Conservation (phyloP, 1,140 invertebrate genomes). For the Trichonephila clavata region DNA sequence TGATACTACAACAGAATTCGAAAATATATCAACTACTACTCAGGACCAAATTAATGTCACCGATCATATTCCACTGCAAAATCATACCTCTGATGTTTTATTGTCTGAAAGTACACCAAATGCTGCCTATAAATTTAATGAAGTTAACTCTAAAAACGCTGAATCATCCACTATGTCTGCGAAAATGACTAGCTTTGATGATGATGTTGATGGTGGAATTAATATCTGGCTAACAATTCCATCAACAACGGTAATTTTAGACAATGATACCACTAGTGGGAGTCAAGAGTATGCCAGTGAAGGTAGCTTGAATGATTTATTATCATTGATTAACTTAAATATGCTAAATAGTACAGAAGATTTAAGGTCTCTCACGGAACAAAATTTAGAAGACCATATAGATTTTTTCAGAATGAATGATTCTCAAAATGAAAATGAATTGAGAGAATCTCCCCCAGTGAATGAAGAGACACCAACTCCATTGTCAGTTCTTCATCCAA, state of each 20-base stretch:
- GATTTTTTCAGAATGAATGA: not conserved
- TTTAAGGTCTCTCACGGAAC: not conserved
- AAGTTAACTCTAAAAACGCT: not conserved
- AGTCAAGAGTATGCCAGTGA: not conserved
- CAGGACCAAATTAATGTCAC: no score
- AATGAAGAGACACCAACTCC: not conserved
- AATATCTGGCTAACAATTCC: not conserved
- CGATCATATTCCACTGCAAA: not conserved
- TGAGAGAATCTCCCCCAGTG: not conserved
- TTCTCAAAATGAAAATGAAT: not conserved
- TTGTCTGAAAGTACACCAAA: not conserved
- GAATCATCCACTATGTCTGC: not conserved
- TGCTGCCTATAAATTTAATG: not conserved
- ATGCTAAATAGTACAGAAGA: not conserved
- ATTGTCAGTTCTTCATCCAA: not conserved
- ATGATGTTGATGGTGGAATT: not conserved
- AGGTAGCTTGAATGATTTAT: not conserved
- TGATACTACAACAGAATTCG: not conserved
- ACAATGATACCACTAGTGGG: not conserved
- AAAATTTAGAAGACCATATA: not conserved
- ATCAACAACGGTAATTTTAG: not conserved
- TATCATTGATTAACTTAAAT: not conserved
- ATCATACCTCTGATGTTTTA: not conserved
- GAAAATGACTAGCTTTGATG: not conserved
- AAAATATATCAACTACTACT: not conserved